Base-by-base conservation (phyloP, 1,140 invertebrate species). In the Battus philenor region DNA sequence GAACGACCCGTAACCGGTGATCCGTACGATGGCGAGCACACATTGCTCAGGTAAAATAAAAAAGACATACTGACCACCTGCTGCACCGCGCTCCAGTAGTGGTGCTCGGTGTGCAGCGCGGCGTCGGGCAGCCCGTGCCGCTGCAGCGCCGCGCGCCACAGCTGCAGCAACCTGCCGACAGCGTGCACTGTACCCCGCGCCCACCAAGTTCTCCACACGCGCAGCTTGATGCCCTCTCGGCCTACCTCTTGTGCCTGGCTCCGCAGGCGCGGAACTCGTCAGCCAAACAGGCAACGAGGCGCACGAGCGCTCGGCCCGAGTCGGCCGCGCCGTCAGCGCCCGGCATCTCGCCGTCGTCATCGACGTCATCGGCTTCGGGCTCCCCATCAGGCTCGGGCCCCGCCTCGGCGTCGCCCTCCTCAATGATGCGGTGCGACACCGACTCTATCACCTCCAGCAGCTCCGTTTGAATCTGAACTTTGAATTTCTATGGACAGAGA, bases 31-130 rank as follows among this genome's bases (percentile, higher is more conserved):
- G 3, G 20, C 20, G 3, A 4, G 20, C 20, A 3, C 3, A 22
- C 20, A 3, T 22, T 22, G 3, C 20, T 8, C 8, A 22, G 3
- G 8, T 4, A 22, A 22, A 22, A 22, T n/a, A n/a, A n/a, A n/a
- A n/a, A 20, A 3, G 18, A 18, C 10, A 36, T 9, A 66, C 73
- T 88, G 88, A 96, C 93, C 54, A 96, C 93, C 64, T 91, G 90
- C 79, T 98, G 96, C 12, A 97, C 92, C 66, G 94, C 93, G 18
- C 90, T 91, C 95, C 96, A 97, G 56, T 96, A 94, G 79, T 96
- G 93, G 8, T 91, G 89, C 61, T 95, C 91, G 55, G 92, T 91
- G 80, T 97, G 96, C 2, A 91, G 69, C 26, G 87, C 53, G 0
- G 57, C 41, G 11, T 74, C 75, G 0, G 68, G 47, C 9, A 72